Evolutionary conservation across 2,888 invertebrate species (phyloP).

Genomic region (Hydroisotoma schaefferi): DNA sequence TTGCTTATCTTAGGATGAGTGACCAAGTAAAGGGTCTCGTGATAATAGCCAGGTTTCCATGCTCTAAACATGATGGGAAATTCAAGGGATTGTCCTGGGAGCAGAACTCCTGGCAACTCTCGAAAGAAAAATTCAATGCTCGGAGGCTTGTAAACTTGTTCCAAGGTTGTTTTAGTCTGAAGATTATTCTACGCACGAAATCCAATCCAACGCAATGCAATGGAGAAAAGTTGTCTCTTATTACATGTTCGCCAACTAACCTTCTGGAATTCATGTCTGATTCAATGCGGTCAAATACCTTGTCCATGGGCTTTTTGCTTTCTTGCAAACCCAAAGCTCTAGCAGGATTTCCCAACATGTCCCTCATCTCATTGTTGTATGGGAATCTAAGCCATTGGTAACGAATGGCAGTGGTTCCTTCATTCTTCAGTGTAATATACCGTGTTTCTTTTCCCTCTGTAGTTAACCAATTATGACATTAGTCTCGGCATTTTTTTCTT

Average conservation of each 20-base stretch:
- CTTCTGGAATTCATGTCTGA: background rate
- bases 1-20: conserved; percentile 22
- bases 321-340: background rate
- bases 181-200: background rate
- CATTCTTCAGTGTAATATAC: conserved; percentile 33
- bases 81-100: conserved; percentile 39
- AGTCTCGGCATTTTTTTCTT: background rate
- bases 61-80: conserved; percentile 41
- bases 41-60: conserved; percentile 32
- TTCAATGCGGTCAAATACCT: background rate
- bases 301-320: background rate
- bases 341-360: conserved; percentile 27
- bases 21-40: conserved; percentile 41
- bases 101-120: conserved; percentile 32
- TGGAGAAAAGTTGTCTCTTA: background rate
- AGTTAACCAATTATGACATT: too few relatives aligned
- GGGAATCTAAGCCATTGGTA: conserved; percentile 40
- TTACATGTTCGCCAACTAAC: background rate
- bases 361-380: conserved; percentile 27
- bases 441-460: conserved; percentile 38
- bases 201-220: background rate
- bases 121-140: conserved; percentile 41
- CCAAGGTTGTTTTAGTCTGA: background rate
- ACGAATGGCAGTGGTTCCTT: conserved; percentile 41
- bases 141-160: conserved; percentile 17